Evolutionary conservation across 2,888 invertebrate species (phyloP).

Genomic region (Leptinotarsa rubiginosa): DNA sequence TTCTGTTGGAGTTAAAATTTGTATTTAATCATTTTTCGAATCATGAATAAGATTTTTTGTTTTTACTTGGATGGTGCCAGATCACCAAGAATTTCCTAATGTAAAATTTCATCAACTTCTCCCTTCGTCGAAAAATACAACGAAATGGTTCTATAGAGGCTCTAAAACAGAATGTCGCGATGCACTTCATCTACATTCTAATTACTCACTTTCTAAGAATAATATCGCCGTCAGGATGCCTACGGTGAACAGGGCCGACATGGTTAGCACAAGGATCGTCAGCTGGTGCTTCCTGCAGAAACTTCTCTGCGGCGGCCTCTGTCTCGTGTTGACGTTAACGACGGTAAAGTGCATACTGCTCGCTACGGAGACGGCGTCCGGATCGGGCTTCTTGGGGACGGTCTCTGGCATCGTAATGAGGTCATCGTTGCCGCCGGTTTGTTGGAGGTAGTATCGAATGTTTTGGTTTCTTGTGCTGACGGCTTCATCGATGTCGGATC

Average conservation of each 20-base stretch:
- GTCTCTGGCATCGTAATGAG: conserved; percentile 38
- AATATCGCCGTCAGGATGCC: conserved; percentile 85
- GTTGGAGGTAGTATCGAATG: conserved; percentile 61
- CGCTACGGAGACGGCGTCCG: conserved; percentile 80
- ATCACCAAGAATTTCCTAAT: no score
- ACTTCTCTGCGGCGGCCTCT: conserved; percentile 69
- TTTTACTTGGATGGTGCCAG: no score
- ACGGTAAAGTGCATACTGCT: conserved; percentile 91
- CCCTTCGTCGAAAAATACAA: no score
- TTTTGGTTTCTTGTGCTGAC: conserved; percentile 59
- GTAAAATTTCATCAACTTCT: no score
- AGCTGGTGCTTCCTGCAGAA: conserved; percentile 85
- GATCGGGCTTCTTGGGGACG: conserved; percentile 62
- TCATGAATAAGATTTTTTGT: no score
- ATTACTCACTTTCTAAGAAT: conserved; percentile 84
- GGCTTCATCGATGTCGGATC: conserved; percentile 42
- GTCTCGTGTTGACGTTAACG: conserved; percentile 76
- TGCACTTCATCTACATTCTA: neutral
- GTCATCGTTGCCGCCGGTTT: conserved; percentile 48
- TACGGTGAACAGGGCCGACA: conserved; percentile 84
- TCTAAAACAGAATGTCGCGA: conserved; percentile 1
- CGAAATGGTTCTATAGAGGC: neutral
- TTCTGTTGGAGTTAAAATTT: no score
- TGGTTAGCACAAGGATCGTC: conserved; percentile 83
- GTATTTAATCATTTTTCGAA: no score